Evolutionary conservation across 2,797 vertebrate species (phyloP), one percentile per base, ranked within the genome.

Genomic region (Pelodytes ibericus): DNA sequence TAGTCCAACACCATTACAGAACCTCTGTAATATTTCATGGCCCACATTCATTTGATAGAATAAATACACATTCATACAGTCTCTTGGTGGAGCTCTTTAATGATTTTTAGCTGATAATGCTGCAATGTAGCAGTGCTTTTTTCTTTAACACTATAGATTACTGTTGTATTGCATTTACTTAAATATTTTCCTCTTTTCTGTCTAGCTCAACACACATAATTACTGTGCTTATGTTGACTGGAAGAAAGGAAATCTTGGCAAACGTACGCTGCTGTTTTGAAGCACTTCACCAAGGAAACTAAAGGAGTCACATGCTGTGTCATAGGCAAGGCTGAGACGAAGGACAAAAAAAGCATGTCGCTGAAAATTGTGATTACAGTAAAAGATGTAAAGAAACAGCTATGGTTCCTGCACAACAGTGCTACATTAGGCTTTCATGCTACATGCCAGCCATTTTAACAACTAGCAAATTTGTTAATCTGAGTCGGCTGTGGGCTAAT

Each of bases 201-300:
- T 41, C 20, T 63, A 74, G 61, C 63, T 63, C 53, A 62, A 51
- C 11, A 62, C 41, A 56, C 22, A 47, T 79, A 73, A 79, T 79
- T 74, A 57, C 64, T 63, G 49, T 63, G 71, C 68, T 73, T 73
- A 69, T 58, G 77, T 73, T 73, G 30, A 44, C 57, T 57, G 33
- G 56, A 68, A 63, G 64, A 73, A 73, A 62, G 49, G 24, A 73
- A 79, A 79, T 68, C 71, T 79, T 79, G 77, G 64, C 77, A 79
- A 74, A 79, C 64, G 53, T 24, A 24, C 67, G 29, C 44, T 16
- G 57, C 44, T 56, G 76, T 62, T 78, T 62, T 67, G 76, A 72
- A 74, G 60, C 20, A 74, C 33, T 69, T 73, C 77, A 62, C 77
- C 65, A 66, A 77, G 75, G 75, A 71, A 79, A 73, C 77, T 68